These are phyloP conservation scores for Aplocera efformata DNA, from an alignment of 2,888 invertebrate genomes.

Conservation along the genomic window DNA sequence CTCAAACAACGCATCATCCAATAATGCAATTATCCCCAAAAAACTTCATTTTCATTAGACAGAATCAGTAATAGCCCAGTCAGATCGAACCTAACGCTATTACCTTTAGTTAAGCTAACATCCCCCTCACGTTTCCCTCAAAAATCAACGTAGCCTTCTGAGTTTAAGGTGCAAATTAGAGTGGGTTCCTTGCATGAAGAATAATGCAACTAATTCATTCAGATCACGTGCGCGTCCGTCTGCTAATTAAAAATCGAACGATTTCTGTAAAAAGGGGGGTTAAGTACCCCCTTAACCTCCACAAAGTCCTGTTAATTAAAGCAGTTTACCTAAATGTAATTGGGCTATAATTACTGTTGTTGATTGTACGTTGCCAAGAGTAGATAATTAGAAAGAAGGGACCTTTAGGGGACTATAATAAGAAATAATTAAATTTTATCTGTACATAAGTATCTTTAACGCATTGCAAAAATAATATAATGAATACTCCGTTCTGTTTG, in stretches of 20 bases:
- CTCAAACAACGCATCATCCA: too few relatives aligned
- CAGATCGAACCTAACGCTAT: slow-evolving; percentile 67
- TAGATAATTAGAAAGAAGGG: slow-evolving; percentile 12
- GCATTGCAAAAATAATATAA: too few relatives aligned
- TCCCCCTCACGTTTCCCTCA: slow-evolving; percentile 23
- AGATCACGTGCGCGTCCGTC: slow-evolving; percentile 58
- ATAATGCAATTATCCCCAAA: slow-evolving; percentile 23
- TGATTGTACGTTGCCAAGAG: slow-evolving; percentile 13
- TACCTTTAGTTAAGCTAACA: slow-evolving; percentile 59
- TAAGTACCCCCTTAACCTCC: neutral
- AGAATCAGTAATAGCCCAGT: slow-evolving; percentile 65
- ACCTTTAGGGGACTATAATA: neutral
- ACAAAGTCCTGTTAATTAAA: slow-evolving; percentile 15
- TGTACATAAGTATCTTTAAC: too few relatives aligned
- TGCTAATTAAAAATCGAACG: slow-evolving; percentile 78
- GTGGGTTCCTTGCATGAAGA: slow-evolving; percentile 31
- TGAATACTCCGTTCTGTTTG: too few relatives aligned
- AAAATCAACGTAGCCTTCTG: slow-evolving; percentile 6
- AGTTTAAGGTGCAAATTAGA: slow-evolving; percentile 8
- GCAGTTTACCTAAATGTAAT: slow-evolving; percentile 2
- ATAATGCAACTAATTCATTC: slow-evolving; percentile 64
- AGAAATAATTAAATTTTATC: too few relatives aligned
- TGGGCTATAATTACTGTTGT: slow-evolving; percentile 6
- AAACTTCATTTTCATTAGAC: slow-evolving; percentile 53
- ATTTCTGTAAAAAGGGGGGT: slow-evolving; percentile 62